These are phyloP conservation scores for Anneissia japonica DNA, from an alignment of 35 echinoderm and acorn worm genomes.

Conservation along the genomic window DNA sequence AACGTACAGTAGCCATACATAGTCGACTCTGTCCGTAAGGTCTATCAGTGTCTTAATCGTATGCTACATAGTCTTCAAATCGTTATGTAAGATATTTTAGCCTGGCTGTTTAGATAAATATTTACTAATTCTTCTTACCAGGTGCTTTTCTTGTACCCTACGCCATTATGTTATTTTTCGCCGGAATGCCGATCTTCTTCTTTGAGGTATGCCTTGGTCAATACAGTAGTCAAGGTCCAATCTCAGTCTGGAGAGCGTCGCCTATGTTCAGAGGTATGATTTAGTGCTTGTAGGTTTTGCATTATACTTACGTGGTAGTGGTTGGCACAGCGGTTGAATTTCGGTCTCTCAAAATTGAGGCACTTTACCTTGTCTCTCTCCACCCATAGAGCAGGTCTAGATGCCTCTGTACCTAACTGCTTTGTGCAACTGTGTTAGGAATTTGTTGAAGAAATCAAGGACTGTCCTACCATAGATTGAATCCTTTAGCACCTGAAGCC, in stretches of 20 bases:
- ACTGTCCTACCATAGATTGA: no score
- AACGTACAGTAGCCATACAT: background rate
- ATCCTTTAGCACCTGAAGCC: no score
- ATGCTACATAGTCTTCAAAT: background rate
- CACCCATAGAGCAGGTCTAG: no score
- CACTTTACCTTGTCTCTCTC: no score
- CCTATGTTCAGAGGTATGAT: constrained; percentile 79
- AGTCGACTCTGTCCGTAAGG: background rate
- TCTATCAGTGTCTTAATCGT: background rate
- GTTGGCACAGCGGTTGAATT: no score
- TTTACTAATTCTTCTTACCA: background rate
- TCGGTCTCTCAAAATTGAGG: no score
- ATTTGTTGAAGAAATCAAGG: no score
- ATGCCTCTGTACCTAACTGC: no score
- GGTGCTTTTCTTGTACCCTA: constrained; percentile 88
- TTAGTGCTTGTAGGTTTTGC: background rate
- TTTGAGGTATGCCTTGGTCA: constrained; percentile 78
- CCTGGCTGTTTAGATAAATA: background rate
- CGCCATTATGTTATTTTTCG: constrained; percentile 76
- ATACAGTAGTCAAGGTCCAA: constrained; percentile 69
- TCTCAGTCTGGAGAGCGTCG: constrained; percentile 57
- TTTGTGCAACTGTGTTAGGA: no score
- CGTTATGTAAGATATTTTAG: background rate
- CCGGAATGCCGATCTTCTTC: constrained; percentile 81
- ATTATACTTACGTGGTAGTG: no score